Conservation (phyloP, 2,113 vertebrate genomes). For the Puffinus mauretanicus region DNA sequence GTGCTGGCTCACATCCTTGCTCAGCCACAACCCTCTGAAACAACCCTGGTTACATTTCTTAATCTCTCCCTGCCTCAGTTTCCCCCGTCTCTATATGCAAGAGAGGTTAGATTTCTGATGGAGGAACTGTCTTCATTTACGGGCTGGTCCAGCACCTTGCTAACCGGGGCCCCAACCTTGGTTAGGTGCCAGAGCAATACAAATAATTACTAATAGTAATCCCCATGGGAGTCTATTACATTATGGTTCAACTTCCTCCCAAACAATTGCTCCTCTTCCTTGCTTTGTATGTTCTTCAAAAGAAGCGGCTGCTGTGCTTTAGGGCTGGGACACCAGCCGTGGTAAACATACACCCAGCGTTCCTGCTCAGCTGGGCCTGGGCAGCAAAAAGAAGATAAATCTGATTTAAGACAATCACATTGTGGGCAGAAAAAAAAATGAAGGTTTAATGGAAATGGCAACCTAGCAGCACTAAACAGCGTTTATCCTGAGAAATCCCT, state of each 20-base stretch:
- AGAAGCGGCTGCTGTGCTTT: constrained; percentile 58
- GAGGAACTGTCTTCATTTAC: neutral
- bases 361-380: constrained; percentile 25
- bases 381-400: constrained; percentile 38
- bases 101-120: neutral
- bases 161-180: neutral
- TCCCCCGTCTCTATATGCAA: neutral
- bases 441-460: neutral
- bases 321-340: constrained; percentile 24
- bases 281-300: constrained; percentile 66
- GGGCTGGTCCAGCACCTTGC: neutral
- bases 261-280: constrained; percentile 70
- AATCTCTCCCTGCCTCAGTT: neutral
- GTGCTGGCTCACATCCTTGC: neutral
- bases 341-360: constrained; percentile 49
- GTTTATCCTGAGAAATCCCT: neutral
- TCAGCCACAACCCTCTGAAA: neutral
- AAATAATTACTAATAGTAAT: constrained; percentile 63
- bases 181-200: constrained; percentile 47
- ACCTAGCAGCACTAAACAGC: neutral
- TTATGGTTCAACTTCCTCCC: constrained; percentile 50
- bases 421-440: neutral
- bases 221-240: constrained; percentile 30
- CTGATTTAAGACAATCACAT: neutral
- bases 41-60: neutral